Evolutionary conservation across 2,888 invertebrate genomes (phyloP).

Genomic region (Cerastis rubricosa): DNA sequence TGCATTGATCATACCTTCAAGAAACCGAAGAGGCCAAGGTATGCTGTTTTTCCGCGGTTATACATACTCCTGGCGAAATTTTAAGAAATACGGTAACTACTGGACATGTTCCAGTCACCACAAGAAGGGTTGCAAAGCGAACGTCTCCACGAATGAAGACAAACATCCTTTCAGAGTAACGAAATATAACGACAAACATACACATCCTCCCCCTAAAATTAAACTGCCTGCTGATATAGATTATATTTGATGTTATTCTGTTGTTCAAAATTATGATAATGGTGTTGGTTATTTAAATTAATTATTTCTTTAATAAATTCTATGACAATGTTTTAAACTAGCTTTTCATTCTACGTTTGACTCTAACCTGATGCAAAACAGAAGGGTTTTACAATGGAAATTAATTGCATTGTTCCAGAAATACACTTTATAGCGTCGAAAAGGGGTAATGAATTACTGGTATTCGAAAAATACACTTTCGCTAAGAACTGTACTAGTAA

Average conservation of each 20-base stretch:
- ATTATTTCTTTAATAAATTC: constrained; percentile 45
- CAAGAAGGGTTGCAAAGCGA: constrained; percentile 83
- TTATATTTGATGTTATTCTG: constrained; percentile 58
- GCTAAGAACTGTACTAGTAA: constrained; percentile 79
- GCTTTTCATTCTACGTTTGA: constrained; percentile 46
- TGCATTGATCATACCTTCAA: constrained; percentile 79
- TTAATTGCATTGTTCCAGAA: constrained; percentile 75
- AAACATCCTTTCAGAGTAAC: constrained; percentile 71
- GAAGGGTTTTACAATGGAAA: constrained; percentile 4
- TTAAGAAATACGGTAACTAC: constrained; percentile 75
- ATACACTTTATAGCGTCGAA: constrained; percentile 84
- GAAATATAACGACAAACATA: constrained; percentile 72
- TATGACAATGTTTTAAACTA: constrained; percentile 37
- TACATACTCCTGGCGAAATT: constrained; percentile 81
- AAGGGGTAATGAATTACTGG: constrained; percentile 80
- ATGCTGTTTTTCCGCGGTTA: constrained; percentile 78
- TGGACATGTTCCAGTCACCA: constrained; percentile 85
- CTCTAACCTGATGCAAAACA: not conserved
- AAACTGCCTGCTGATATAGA: constrained; percentile 68
- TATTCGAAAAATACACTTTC: constrained; percentile 81
- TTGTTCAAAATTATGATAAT: constrained; percentile 32
- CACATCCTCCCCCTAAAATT: constrained; percentile 75
- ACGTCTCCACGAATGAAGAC: constrained; percentile 75
- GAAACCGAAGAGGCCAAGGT: constrained; percentile 72
- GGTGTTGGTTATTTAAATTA: constrained; percentile 41